Evolutionary conservation across 2,113 vertebrate genomes (phyloP).

Genomic region (Caranx ignobilis): DNA sequence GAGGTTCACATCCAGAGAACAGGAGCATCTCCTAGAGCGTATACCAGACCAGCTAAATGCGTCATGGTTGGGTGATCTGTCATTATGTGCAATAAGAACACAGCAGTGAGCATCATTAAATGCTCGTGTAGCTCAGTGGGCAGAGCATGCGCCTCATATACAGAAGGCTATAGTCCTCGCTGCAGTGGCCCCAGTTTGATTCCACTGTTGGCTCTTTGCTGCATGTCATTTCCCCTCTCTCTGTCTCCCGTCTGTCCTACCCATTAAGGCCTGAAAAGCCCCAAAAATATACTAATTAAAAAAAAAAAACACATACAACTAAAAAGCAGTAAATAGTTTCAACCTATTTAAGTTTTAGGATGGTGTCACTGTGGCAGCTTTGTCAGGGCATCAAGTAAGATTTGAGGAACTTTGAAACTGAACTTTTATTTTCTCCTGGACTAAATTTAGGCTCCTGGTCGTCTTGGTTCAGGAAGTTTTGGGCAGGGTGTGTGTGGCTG

Average conservation of each 20-base stretch:
- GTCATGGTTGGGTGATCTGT: background rate
- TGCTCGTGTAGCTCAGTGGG: no score
- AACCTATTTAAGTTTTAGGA: background rate
- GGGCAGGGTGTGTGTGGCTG: background rate
- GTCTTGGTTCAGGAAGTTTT: conserved; percentile 3
- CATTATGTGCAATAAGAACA: background rate
- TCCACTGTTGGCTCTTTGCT: no score
- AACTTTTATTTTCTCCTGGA: background rate
- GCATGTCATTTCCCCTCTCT: no score
- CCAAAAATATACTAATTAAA: no score
- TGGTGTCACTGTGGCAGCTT: background rate
- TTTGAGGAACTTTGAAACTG: background rate
- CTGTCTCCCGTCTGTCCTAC: no score
- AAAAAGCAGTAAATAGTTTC: background rate
- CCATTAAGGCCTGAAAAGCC: no score
- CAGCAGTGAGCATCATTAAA: background rate
- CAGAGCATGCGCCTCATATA: no score
- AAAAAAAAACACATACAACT: background rate
- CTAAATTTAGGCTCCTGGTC: conserved; percentile 1
- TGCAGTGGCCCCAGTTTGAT: no score
- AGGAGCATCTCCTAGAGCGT: background rate
- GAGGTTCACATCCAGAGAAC: background rate
- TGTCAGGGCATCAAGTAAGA: background rate
- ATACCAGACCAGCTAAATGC: background rate
- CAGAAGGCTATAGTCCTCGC: no score